A percentile compares a stretch with the other conserved stretches of the same genome.
Conservation (phyloP, 2,797 vertebrate species). For the Gadopsis bispinosus region DNA sequence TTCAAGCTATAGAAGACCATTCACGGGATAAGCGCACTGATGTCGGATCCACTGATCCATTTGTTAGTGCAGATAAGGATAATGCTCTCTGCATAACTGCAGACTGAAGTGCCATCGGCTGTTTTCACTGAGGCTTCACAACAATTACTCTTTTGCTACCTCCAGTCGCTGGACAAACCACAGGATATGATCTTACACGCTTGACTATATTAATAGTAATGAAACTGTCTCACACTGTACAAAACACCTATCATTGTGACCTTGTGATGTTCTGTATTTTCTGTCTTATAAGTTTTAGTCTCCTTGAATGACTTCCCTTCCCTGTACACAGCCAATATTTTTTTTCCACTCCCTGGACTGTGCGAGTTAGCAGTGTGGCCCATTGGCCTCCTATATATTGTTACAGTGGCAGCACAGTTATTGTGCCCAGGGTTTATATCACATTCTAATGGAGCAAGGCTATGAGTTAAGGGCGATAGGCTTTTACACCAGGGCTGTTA, state of each 20-base stretch:
- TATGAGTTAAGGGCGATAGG: conserved; percentile 82
- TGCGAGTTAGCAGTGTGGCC: conserved; percentile 70
- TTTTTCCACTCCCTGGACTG: conserved; percentile 49
- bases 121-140: conserved; percentile 50
- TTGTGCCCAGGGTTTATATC: conserved; percentile 83
- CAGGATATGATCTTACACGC: conserved; percentile 37
- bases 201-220: conserved; percentile 46
- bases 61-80: conserved; percentile 67
- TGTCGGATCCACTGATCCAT: conserved; percentile 71
- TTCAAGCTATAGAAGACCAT: conserved; percentile 58
- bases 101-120: conserved; percentile 54
- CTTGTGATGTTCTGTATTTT: conserved; percentile 50
- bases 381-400: conserved; percentile 81
- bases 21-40: conserved; percentile 67
- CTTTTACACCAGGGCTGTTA: conserved; percentile 83
- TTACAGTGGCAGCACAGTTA: conserved; percentile 81
- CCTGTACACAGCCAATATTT: conserved; percentile 58
- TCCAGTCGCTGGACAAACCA: conserved; percentile 47
- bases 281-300: conserved; percentile 66
- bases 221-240: conserved; percentile 12
- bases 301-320: conserved; percentile 77
- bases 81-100: conserved; percentile 51
- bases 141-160: conserved; percentile 53
- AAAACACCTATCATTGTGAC: conserved; percentile 49
- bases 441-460: conserved; percentile 84